A percentile compares a stretch with the other conserved stretches of the same genome.
Conservation (phyloP, 2,113 vertebrate species). For the Mormyrus iriodes region DNA sequence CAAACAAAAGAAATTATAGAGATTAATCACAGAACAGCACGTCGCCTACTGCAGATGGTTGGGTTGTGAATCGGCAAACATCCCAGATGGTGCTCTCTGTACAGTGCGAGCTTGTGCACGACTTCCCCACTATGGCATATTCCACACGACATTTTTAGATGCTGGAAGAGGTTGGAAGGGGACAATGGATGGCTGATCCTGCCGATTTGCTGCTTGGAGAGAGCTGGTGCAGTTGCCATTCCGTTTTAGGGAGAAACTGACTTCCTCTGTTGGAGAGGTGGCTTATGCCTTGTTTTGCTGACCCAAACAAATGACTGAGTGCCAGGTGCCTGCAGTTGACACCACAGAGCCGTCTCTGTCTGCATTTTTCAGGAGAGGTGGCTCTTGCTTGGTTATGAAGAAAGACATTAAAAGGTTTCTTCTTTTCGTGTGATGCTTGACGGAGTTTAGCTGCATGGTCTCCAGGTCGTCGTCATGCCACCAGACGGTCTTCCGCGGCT, state of each 20-base stretch:
- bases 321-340: background rate
- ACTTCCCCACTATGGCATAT: background rate
- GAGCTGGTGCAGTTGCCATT: too few species aligned
- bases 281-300: background rate
- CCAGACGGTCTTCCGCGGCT: background rate
- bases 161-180: background rate
- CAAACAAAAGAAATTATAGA: constrained; percentile 9
- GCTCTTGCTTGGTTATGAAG: background rate
- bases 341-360: background rate
- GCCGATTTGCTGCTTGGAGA: background rate
- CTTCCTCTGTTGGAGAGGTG: too few species aligned
- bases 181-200: background rate
- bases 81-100: constrained; percentile 6
- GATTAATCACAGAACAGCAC: constrained; percentile 15
- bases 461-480: too few species aligned
- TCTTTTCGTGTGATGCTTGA: background rate
- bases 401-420: background rate
- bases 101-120: background rate
- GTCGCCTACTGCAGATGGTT: background rate
- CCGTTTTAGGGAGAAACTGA: too few species aligned
- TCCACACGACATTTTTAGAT: background rate
- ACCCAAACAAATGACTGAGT: background rate
- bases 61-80: constrained; percentile 8
- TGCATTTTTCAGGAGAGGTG: background rate
- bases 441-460: background rate